Evolutionary conservation across 2,888 invertebrate genomes (phyloP).

Genomic region (Cordylochernes scorpioides): DNA sequence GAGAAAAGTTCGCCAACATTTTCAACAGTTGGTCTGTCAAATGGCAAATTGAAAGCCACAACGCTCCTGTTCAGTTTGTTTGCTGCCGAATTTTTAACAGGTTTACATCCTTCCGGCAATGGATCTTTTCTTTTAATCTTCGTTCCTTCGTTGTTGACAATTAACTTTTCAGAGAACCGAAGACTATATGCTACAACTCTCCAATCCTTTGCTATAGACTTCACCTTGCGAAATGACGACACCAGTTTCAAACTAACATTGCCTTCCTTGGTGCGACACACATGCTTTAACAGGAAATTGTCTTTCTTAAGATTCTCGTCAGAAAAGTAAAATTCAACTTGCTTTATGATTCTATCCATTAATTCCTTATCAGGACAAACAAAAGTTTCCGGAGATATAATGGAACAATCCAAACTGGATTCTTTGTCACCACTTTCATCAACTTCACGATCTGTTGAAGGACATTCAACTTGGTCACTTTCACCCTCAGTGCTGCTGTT

Average conservation of each 20-base stretch:
- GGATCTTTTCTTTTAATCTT: conserved; percentile 60
- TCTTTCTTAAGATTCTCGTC: conserved; percentile 83
- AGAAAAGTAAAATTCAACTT: conserved; percentile 85
- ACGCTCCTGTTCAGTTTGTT: conserved; percentile 73
- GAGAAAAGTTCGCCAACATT: conserved; percentile 70
- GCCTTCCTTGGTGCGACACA: conserved; percentile 76
- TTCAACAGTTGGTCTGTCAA: conserved; percentile 59
- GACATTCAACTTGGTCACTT: too few species aligned
- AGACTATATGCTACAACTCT: conserved; percentile 65
- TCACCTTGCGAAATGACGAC: conserved; percentile 78
- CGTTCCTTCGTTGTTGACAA: conserved; percentile 68
- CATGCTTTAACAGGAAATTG: conserved; percentile 78
- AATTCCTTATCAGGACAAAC: conserved; percentile 42
- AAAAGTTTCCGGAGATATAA: too few species aligned
- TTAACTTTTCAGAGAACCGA: conserved; percentile 43
- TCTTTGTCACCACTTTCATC: too few species aligned
- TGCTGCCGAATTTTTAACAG: too few species aligned
- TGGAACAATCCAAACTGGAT: too few species aligned
- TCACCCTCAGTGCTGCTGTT: too few species aligned
- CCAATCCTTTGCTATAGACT: conserved; percentile 79
- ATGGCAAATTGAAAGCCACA: conserved; percentile 55
- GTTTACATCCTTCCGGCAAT: conserved; percentile 50
- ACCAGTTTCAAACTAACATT: conserved; percentile 84
- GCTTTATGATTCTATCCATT: conserved; percentile 46
- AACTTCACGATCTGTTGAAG: too few species aligned